phyloP scores from a whole-genome alignment of 1,140 invertebrate genomes.

The Drosophila mauritiana region DNA sequence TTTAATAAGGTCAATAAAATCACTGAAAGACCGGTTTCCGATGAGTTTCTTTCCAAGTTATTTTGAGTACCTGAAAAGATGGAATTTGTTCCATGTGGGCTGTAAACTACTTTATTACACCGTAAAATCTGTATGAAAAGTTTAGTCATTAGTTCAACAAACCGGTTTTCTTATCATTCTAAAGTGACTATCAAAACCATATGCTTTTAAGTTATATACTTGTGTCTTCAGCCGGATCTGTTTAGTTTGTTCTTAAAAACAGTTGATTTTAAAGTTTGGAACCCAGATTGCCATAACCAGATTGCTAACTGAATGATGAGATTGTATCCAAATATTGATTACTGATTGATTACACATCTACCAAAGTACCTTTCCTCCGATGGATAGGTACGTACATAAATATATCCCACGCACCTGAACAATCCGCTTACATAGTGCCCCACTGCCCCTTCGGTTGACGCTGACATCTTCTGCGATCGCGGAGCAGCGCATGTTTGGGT shows the following conservation, averaged over 20 bases:
- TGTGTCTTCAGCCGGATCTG: not conserved
- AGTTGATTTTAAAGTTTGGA: not conserved
- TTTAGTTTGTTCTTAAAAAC: not conserved
- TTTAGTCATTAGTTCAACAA: not conserved
- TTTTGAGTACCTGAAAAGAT: not conserved
- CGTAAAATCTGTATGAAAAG: not conserved
- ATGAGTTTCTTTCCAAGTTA: not conserved
- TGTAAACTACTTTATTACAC: no score
- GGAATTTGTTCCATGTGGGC: not conserved
- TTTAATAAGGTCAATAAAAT: not conserved
- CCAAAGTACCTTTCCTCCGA: not conserved
- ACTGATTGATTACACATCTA: constrained; percentile 5
- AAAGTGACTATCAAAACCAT: not conserved
- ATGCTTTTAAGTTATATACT: not conserved
- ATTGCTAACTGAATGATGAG: no score
- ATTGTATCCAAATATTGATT: no score
- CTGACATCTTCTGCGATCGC: constrained; percentile 23
- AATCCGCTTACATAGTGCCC: constrained; percentile 38
- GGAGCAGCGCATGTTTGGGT: constrained; percentile 66
- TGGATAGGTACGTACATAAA: not conserved
- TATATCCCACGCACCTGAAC: constrained; percentile 43
- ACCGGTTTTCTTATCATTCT: not conserved
- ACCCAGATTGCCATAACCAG: no score
- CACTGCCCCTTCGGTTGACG: constrained; percentile 9
- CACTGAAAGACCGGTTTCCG: constrained; percentile 3